Percentiles rank a stretch among this genome's conserved stretches.
Evolutionary conservation across 1,140 invertebrate genomes (phyloP).

Genomic region (Eueides isabella): DNA sequence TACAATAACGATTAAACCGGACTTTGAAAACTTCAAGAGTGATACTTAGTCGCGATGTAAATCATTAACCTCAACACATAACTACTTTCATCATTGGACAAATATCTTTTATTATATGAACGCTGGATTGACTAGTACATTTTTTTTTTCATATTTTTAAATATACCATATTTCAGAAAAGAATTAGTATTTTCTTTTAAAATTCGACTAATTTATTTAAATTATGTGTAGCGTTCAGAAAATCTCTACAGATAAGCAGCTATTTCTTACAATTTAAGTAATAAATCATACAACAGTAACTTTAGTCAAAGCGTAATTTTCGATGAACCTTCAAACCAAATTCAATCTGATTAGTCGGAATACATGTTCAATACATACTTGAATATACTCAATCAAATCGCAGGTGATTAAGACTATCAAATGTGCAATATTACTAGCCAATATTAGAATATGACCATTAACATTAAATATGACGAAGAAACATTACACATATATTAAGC

Average conservation of each 20-base stretch:
- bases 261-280: background rate
- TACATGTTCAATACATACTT: background rate
- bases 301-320: conserved; percentile 16
- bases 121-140: background rate
- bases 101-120: background rate
- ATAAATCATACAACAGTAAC: conserved; percentile 9
- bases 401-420: conserved; percentile 3
- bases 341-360: conserved; percentile 11
- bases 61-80: background rate
- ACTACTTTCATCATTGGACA: background rate
- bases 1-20: background rate
- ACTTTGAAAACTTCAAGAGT: background rate
- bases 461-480: background rate
- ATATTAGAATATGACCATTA: background rate
- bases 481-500: background rate
- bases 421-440: background rate
- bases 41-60: background rate
- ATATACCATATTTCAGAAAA: no score
- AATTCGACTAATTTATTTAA: no score
- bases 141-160: background rate
- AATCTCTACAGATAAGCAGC: background rate
- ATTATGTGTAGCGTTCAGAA: background rate
- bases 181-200: no score
- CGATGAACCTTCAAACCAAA: conserved; percentile 13
- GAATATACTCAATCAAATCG: background rate